Base-by-base conservation (phyloP, 2,113 vertebrate genomes). In the Micromys minutus region DNA sequence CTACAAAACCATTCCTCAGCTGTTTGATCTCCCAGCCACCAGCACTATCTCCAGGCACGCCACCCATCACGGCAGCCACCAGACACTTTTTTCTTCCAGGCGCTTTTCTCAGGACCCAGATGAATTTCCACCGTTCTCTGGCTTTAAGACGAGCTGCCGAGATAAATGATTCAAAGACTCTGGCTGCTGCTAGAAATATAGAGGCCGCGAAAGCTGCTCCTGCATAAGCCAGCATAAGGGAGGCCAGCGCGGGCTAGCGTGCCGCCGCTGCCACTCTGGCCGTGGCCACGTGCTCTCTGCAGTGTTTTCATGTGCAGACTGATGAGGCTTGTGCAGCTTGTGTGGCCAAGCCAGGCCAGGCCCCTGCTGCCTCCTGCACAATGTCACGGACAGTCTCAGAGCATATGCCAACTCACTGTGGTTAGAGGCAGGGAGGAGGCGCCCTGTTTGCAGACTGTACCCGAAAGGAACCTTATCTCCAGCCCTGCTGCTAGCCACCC, bases 1-100 rank as follows among this genome's bases (percentile, higher is more conserved):
- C 98, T 95, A 97, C 93, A 96, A 98, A 98, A 97, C 97, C 97
- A 94, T 98, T 99, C 99, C 98, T 98, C 95, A 93, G 75, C 97
- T 97, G 98, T 98, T 99, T 99, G 99, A 99, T 99, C 99, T 99
- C 93, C 9, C 93, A 98, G 98, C 99, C 98, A 98, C 97, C 91
- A 93, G 98, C 98, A 92, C 98, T 93, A 96, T 98, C 99, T 98
- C 96, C 63, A 95, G 97, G 96, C 65, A 0, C 3, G 19, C 87
- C 94, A 93, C 97, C 96, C 89, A 95, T 91, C 97, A 97, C 29
- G 47, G 96, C 97, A 89, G 94, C 95, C 87, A 42, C 97, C 76
- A 86, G 5, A 13, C 71, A 75, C 72, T 93, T 97, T 86, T 92
- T 90, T 69, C 94, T 96, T 83, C 95, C 61, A 72, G 86, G 93